Base-by-base conservation (phyloP, 2,888 invertebrate species). In the Monopis laevigella region DNA sequence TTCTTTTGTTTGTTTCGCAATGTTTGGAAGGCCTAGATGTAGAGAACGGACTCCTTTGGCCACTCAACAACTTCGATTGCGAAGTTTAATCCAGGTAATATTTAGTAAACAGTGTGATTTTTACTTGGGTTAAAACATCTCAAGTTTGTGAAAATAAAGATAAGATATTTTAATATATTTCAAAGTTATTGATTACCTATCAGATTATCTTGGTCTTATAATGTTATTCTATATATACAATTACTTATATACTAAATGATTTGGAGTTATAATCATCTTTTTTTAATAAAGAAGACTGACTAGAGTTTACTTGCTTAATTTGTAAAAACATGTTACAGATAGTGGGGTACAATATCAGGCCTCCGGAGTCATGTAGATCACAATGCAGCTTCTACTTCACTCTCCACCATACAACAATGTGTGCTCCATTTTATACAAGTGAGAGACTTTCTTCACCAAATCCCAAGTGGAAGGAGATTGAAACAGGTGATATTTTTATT, bases 341-440 rank as follows among this genome's bases (percentile, higher is more conserved):
- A 44, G 81, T 82, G 0, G 82, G 82, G 24, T 82, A 81, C 56
- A 82, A 82, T 51, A 77, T 77, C 44, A 60, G 66, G 32, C 78
- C 75, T 1, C 73, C 73, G 2, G 78, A 83, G 54, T 63, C 66
- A 51, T 73, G 82, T 40, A 54, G 56, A 1, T 61, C 74, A 2
- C 73, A 69, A 27, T 82, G 85, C 55, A 86, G 85, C 51, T 87
- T 88, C 59, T 93, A 92, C 59, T 87, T 89, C 48, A 93, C 93
- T 0, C 72, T 94, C 14, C 93, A 94, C 59, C 83, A 88, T 51
- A 89, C 90, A 2, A 87, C 87, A 11, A 88, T 91, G 87, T 89
- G 90, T 5, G 88, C 91, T 4, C 91, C 93, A 0, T 89, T 93
- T 57, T 94, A 91, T 55, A 91, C 90, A 0, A 93, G 93, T 53